Percentiles rank a stretch among this genome's conserved stretches.
Conservation (phyloP, 2,113 vertebrate species). For the Asarcornis scutulata region DNA sequence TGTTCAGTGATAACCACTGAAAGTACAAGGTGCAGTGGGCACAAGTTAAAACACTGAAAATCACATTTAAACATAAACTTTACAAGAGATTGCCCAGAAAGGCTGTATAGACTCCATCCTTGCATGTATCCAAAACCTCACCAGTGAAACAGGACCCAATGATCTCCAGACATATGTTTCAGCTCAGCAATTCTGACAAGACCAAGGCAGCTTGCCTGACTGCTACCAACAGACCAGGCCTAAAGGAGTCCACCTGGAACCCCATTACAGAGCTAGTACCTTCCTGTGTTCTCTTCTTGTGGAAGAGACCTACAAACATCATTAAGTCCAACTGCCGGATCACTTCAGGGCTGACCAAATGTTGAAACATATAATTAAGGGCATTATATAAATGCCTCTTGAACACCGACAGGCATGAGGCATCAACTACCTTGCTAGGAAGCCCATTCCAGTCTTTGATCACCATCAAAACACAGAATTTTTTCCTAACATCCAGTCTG, state of each 20-base stretch:
- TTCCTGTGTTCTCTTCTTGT: background rate
- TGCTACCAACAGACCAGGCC: background rate
- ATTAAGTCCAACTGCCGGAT: too few relatives aligned
- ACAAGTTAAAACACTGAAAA: background rate
- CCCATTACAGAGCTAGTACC: rapidly evolving
- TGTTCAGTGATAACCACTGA: background rate
- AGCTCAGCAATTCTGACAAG: background rate
- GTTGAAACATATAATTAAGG: too few relatives aligned
- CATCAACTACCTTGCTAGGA: too few relatives aligned
- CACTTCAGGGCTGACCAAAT: too few relatives aligned
- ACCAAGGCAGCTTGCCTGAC: background rate
- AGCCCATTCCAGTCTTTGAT: too few relatives aligned
- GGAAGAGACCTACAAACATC: background rate
- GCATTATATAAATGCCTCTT: too few relatives aligned
- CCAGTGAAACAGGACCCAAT: background rate
- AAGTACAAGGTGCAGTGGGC: background rate
- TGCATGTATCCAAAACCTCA: background rate
- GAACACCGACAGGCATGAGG: too few relatives aligned
- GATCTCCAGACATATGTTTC: background rate
- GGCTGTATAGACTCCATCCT: background rate
- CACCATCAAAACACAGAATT: too few relatives aligned
- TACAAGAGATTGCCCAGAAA: background rate
- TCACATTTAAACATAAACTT: background rate
- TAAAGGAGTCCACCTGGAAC: background rate
- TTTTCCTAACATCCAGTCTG: too few relatives aligned